Evolutionary conservation across 2,113 vertebrate species (phyloP).

Genomic region (Toxotes chatareus): DNA sequence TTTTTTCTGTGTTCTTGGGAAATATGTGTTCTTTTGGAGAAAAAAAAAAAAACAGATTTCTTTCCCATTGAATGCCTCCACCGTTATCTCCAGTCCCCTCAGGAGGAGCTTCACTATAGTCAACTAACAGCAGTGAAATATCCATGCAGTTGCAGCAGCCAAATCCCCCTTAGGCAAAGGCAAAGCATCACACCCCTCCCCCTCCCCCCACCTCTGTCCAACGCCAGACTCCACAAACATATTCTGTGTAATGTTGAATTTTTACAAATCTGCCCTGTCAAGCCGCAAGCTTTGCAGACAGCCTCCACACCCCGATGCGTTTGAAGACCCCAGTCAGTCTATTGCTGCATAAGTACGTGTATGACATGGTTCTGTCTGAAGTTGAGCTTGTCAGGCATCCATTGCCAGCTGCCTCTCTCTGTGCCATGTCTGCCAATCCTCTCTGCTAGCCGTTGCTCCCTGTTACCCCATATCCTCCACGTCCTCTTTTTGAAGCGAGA

Average conservation of each 20-base stretch:
- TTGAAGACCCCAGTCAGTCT: constrained; percentile 61
- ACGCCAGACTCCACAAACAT: constrained; percentile 56
- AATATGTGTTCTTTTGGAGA: constrained; percentile 44
- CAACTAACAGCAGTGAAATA: constrained; percentile 68
- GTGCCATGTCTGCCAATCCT: constrained; percentile 55
- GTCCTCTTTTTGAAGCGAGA: constrained; percentile 29
- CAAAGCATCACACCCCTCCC: constrained; percentile 40
- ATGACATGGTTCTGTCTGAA: constrained; percentile 63
- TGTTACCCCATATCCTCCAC: constrained; percentile 22
- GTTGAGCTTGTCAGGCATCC: constrained; percentile 48
- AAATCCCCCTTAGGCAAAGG: constrained; percentile 68
- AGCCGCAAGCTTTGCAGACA: constrained; percentile 54
- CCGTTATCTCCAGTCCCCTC: constrained; percentile 55
- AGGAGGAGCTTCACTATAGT: constrained; percentile 57
- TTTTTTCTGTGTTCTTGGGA: constrained; percentile 51
- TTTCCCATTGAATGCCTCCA: constrained; percentile 50
- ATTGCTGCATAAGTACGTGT: constrained; percentile 51
- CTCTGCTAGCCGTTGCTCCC: constrained; percentile 16
- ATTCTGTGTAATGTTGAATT: constrained; percentile 63
- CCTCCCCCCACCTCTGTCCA: constrained; percentile 29
- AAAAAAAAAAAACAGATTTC: constrained; percentile 28
- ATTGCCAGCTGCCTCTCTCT: constrained; percentile 44
- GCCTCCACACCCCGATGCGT: constrained; percentile 55
- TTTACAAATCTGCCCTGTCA: constrained; percentile 63
- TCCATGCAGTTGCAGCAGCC: constrained; percentile 63